A percentile compares a stretch with the other conserved stretches of the same genome.
These are phyloP conservation scores for Puffinus mauretanicus DNA, from an alignment of 2,113 vertebrate genomes.

Conservation along the genomic window DNA sequence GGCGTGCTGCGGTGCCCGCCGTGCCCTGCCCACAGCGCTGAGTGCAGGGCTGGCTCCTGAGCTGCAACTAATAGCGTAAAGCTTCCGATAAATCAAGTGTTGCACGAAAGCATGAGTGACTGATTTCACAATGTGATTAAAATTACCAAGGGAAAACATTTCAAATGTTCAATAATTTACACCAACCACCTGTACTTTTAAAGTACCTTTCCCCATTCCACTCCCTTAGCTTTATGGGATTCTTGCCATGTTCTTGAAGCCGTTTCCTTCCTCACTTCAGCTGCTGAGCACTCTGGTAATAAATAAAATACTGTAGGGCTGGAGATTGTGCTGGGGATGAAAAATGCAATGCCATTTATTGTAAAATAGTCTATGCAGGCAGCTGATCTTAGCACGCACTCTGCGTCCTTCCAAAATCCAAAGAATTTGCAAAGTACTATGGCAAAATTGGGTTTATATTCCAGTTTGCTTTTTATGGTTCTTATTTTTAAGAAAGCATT, in stretches of 20 bases:
- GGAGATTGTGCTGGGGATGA: background rate
- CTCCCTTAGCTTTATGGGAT: background rate
- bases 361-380: background rate
- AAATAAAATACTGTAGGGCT: conserved; percentile 7
- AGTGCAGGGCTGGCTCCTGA: conserved; percentile 3
- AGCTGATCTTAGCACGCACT: background rate
- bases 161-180: conserved; percentile 37
- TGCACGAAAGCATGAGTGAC: conserved; percentile 26
- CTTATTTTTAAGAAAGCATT: background rate
- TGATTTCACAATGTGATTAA: conserved; percentile 49
- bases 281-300: background rate
- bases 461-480: background rate
- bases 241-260: conserved; percentile 24
- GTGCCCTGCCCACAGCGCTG: background rate
- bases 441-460: background rate
- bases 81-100: conserved; percentile 39
- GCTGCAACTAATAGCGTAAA: background rate
- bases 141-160: conserved; percentile 52
- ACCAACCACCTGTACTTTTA: conserved; percentile 24
- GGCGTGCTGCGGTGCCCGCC: rapidly evolving
- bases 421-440: background rate
- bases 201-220: conserved; percentile 6
- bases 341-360: background rate
- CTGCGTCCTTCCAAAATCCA: background rate
- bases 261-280: background rate